Evolutionary conservation across 2,113 vertebrate genomes (phyloP), one percentile per base, ranked within the genome.

Genomic region (Hepsetus odoe): DNA sequence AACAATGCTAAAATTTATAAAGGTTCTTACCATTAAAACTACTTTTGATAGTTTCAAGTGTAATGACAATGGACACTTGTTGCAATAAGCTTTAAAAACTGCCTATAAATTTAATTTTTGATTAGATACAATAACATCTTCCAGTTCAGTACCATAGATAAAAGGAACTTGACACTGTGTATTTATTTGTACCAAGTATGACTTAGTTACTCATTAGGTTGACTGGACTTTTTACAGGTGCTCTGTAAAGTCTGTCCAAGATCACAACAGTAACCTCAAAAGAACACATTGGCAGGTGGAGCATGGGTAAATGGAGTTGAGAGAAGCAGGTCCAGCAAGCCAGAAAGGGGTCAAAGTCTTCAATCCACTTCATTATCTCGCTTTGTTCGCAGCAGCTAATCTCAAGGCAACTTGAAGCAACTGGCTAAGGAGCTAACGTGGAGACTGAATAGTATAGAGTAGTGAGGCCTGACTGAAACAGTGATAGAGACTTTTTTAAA

Each of bases 291-390:
- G 4, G 35, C 35, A 9, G 35, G 35, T 38, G 35, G 35, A 56
- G 55, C 24, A 24, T 10, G 55, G n/a, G 11, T 56, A 22, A 56
- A 24, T 56, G 22, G 55, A 56, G 9, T 22, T 56, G 24, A 26
- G 24, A 56, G 7, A 56, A 24, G 24, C 55, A 24, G 24, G 55
- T 56, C 55, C 24, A 24, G 9, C 18, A 4, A 20, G 33, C 69
- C 9, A 53, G 22, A 58, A 38, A 76, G 28, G 65, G 3, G 33
- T 65, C 65, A 9, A 5, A 76, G 44, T 72, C 22, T 67, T 30
- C 76, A 59, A 67, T 59, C 72, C 76, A 76, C 49, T 79, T 56
- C 51, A 79, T 79, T 82, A 77, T 49, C 0, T 42, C 35, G 24
- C 24, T n/a, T 20, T 28, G 8, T 35, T 12, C 56, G 51, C 26